Base-by-base conservation (phyloP, 2,888 invertebrate species). In the Falcaria lacertinaria region DNA sequence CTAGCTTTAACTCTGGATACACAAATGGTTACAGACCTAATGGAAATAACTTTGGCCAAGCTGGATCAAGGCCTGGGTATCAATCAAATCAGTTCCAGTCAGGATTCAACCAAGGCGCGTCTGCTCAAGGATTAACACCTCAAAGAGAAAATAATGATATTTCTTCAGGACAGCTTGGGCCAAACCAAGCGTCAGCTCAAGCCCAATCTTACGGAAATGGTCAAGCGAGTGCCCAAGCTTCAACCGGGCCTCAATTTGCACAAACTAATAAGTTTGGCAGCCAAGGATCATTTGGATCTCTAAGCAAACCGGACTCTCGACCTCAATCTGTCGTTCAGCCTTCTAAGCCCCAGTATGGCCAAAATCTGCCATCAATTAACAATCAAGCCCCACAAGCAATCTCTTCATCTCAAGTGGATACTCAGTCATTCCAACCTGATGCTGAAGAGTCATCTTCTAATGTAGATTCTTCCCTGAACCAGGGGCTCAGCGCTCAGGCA, bases 391-490 rank as follows among this genome's bases (percentile, higher is more conserved):
- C 35, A 13, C 17, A 17, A n/a, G 7, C 13, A 6, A 19, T n/a
- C 11, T 19, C 35, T n/a, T 17, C n/a, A 36, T 19, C 22, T 7
- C 34, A 34, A 34, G 15, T 14, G 6, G 19, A 15, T 33, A 14
- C 47, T 39, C 51, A 52, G 32, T 7, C 46, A 15, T 42, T 44
- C 1, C 55, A 55, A 6, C 45, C 47, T 40, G 50, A 53, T 38
- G 50, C 46, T 37, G 41, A 39, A 25, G 40, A 43, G 17, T 47
- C 46, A 6, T 35, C 44, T 22, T 37, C 37, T 14, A 37, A 37
- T 37, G 14, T 15, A 14, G 37, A 19, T 22, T 22, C 37, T 11
- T 25, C 37, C 16, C 22, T 37, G 14, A 37, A 37, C 4, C 13
- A 19, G 13, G 36, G 36, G 7, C 35, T 17, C 7, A 37, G 16